Evolutionary conservation across 2,888 invertebrate species (phyloP).

Genomic region (Harpalus rubripes): DNA sequence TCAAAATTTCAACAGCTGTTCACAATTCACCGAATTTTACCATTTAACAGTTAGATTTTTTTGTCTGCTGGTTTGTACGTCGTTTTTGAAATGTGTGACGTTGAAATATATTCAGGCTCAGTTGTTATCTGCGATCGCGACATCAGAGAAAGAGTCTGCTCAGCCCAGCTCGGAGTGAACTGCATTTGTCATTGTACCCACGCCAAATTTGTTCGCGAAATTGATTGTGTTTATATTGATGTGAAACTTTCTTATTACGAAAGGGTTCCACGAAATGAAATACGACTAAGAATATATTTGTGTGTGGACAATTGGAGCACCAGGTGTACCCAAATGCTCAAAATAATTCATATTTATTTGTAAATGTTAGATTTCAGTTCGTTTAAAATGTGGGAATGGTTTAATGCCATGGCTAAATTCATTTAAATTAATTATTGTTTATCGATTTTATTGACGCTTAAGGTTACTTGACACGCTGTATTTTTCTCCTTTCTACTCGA

Average conservation of each 20-base stretch:
- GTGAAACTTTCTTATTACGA: conserved; percentile 36
- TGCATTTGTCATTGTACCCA: conserved; percentile 38
- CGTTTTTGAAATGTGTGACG: not conserved
- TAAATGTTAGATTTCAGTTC: not conserved
- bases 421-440: conserved; percentile 5
- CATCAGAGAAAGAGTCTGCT: conserved; percentile 20
- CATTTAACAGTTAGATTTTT: too few species aligned
- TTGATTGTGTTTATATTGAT: conserved; percentile 38
- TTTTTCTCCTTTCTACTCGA: not conserved
- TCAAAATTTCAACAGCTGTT: not conserved
- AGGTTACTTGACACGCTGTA: not conserved
- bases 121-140: conserved; percentile 27
- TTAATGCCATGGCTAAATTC: conserved; percentile 12
- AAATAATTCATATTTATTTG: not conserved
- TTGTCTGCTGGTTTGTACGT: not conserved
- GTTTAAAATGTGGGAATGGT: not conserved
- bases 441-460: not conserved
- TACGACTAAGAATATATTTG: too few species aligned
- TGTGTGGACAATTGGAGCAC: not conserved
- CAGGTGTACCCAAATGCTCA: not conserved
- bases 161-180: not conserved
- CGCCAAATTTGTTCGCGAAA: conserved; percentile 32
- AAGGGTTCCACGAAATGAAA: not conserved
- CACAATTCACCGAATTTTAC: not conserved
- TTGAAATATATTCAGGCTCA: conserved; percentile 19